Conservation (phyloP, 2,113 vertebrate species). For the Butorides virescens region DNA sequence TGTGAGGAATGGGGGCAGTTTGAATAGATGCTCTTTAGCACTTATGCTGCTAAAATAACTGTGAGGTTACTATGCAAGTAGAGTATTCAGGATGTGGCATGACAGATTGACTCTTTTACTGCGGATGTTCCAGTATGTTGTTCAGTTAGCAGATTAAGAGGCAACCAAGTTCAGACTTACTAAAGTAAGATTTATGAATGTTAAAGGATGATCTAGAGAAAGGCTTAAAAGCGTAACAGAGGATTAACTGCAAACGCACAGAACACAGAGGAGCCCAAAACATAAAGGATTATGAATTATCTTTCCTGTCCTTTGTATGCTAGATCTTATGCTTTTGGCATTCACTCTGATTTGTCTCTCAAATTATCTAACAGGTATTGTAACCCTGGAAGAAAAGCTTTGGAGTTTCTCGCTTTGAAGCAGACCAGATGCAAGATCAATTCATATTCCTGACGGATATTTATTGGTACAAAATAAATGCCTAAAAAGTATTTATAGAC, state of each 20-base stretch:
- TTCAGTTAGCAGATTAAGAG: constrained; percentile 3
- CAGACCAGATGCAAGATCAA: neutral
- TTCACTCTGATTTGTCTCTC: neutral
- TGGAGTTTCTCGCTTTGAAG: neutral
- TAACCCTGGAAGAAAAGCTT: neutral
- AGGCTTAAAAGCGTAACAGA: neutral
- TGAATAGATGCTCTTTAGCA: neutral
- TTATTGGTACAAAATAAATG: neutral
- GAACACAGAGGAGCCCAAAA: neutral
- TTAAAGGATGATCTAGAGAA: neutral
- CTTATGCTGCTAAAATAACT: neutral
- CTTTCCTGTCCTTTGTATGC: neutral
- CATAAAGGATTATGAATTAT: neutral
- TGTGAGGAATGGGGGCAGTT: neutral
- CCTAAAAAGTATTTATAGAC: neutral
- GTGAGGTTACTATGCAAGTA: neutral
- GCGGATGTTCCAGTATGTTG: neutral
- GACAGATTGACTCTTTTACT: constrained; percentile 10
- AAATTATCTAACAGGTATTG: neutral
- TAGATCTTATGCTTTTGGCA: neutral
- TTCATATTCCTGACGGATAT: neutral
- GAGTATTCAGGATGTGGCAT: neutral
- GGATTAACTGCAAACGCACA: neutral
- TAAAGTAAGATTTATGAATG: neutral
- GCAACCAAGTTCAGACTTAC: neutral